A percentile compares a stretch with the other conserved stretches of the same genome.
Conservation (phyloP, 2,113 vertebrate genomes). For the Anhinga rufa region DNA sequence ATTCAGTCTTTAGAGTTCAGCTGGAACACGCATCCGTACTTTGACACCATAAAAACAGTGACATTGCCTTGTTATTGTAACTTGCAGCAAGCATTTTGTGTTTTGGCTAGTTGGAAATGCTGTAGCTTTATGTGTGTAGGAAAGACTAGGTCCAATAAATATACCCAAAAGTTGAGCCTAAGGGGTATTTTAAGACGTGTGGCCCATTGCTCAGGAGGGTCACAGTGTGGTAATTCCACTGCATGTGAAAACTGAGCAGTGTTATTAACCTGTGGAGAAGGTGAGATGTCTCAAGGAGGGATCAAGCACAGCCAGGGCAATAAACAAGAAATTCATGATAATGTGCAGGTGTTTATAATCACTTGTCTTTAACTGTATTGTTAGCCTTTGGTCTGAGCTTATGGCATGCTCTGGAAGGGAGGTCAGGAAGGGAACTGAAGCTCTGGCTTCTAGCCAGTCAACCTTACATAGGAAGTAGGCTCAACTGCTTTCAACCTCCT, state of each 20-base stretch:
- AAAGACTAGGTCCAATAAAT: not conserved
- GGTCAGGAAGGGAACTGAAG: not conserved
- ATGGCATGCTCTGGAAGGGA: too few relatives aligned
- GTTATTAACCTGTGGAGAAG: not conserved
- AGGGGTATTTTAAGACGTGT: accelerated
- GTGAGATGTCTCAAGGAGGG: not conserved
- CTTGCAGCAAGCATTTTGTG: accelerated
- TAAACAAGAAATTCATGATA: not conserved
- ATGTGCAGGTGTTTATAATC: not conserved
- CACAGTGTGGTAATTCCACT: accelerated
- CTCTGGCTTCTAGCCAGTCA: not conserved
- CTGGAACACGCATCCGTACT: accelerated
- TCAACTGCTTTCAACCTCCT: not conserved
- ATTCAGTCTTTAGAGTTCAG: accelerated
- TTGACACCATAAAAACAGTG: accelerated
- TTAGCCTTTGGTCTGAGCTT: not conserved
- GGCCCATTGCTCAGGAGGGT: too few relatives aligned
- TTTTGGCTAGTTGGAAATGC: not conserved
- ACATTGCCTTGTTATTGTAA: not conserved
- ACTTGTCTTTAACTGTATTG: not conserved
- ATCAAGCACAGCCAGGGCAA: not conserved
- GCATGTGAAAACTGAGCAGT: not conserved
- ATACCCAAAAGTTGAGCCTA: too few relatives aligned
- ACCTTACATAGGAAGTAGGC: not conserved
- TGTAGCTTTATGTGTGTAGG: not conserved